Evolutionary conservation across 2,888 invertebrate species (phyloP).

Genomic region (Cerastis rubricosa): DNA sequence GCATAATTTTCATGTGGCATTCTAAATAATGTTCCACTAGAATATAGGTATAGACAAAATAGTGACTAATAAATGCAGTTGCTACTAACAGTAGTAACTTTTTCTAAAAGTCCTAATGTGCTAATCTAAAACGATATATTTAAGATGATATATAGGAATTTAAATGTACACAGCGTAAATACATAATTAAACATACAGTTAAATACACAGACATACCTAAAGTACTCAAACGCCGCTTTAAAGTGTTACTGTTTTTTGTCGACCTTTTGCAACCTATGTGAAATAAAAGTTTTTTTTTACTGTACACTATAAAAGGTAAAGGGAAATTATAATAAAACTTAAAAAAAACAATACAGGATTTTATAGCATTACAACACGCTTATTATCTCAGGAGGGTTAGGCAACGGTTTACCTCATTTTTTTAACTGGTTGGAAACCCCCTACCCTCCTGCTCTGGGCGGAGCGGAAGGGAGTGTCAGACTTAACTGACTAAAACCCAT

Average conservation of each 20-base stretch:
- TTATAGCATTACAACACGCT: neutral
- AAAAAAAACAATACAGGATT: too few species aligned
- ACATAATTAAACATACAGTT: slow-evolving; percentile 43
- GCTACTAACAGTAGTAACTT: slow-evolving; percentile 18
- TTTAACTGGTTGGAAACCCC: too few species aligned
- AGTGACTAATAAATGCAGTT: slow-evolving; percentile 34
- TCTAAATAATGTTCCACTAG: neutral
- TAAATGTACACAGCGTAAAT: slow-evolving; percentile 36
- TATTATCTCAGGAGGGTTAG: neutral
- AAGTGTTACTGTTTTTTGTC: neutral
- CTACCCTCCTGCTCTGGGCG: too few species aligned
- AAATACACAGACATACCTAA: slow-evolving; percentile 26
- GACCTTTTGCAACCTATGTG: too few species aligned
- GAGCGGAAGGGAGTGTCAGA: too few species aligned
- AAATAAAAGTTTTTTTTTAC: too few species aligned
- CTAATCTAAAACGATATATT: slow-evolving; percentile 20
- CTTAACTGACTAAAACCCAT: too few species aligned
- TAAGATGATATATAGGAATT: slow-evolving; percentile 6
- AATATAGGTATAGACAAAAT: slow-evolving; percentile 16
- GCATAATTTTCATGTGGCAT: neutral
- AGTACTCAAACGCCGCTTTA: slow-evolving; percentile 19
- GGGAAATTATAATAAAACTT: too few species aligned
- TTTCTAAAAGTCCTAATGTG: slow-evolving; percentile 10
- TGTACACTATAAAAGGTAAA: neutral
- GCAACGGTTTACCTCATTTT: too few species aligned